phyloP scores from a whole-genome alignment of 2,888 invertebrate genomes.

The Habrosyne pyritoides region DNA sequence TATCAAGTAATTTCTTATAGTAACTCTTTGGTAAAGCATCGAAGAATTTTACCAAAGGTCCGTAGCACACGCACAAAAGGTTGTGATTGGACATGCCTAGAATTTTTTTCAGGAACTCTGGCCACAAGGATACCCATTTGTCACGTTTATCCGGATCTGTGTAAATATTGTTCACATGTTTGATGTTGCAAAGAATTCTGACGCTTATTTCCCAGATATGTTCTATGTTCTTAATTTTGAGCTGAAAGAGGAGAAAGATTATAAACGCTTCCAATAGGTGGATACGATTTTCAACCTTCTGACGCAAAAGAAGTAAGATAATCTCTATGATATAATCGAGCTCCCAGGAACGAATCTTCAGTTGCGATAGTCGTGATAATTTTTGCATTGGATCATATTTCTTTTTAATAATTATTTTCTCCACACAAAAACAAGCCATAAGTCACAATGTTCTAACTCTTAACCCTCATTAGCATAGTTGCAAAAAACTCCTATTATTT shows the following conservation, averaged over 20 bases:
- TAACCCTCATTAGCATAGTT: no score
- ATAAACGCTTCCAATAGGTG: neutral
- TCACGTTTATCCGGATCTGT: constrained; percentile 85
- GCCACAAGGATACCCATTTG: constrained; percentile 84
- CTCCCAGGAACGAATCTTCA: no score
- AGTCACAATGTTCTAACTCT: no score
- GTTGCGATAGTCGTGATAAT: no score
- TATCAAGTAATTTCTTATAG: constrained; percentile 77
- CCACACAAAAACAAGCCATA: no score
- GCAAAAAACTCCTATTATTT: no score
- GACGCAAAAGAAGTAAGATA: no score
- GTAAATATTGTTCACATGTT: constrained; percentile 86
- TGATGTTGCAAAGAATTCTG: constrained; percentile 83
- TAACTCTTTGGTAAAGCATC: constrained; percentile 83
- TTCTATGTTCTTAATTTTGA: constrained; percentile 85
- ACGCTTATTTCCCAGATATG: constrained; percentile 85
- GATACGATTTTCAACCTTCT: no score
- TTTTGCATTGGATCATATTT: no score
- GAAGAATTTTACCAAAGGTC: constrained; percentile 84
- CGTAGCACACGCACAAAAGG: constrained; percentile 85
- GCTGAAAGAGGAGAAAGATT: constrained; percentile 55
- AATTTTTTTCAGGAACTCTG: constrained; percentile 86
- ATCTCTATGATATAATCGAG: no score
- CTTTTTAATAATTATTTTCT: no score
- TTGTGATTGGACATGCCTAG: constrained; percentile 86